Evolutionary conservation across 2,888 invertebrate genomes (phyloP).

Genomic region (Dicroscelio sp.): DNA sequence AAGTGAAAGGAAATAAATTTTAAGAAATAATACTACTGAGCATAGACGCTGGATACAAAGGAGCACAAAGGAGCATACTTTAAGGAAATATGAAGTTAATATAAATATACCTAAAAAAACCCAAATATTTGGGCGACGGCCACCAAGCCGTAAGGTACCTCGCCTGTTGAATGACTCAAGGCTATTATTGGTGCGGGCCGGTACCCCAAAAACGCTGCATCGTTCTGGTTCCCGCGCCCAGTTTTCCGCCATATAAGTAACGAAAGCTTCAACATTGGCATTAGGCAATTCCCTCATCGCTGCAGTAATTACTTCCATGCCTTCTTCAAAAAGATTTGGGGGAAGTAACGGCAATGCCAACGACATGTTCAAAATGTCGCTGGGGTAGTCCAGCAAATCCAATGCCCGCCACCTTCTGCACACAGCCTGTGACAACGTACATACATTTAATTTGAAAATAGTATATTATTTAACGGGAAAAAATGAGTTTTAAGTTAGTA

Average conservation of each 20-base stretch:
- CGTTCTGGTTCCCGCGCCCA: neutral
- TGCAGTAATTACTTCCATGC: neutral
- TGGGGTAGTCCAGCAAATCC: neutral
- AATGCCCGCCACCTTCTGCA: neutral
- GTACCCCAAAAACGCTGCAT: neutral
- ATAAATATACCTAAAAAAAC: neutral
- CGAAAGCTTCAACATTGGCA: too few species aligned
- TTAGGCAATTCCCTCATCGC: neutral
- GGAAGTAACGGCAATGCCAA: neutral
- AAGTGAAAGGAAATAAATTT: too few species aligned
- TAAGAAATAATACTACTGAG: too few species aligned
- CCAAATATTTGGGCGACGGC: neutral
- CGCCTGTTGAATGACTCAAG: neutral
- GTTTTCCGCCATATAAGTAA: too few species aligned
- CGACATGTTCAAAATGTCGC: neutral
- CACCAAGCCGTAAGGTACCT: neutral
- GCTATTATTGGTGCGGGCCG: neutral
- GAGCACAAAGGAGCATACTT: too few species aligned
- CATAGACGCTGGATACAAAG: too few species aligned
- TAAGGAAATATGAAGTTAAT: too few species aligned
- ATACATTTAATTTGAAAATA: too few species aligned
- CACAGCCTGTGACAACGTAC: neutral
- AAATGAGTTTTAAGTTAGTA: neutral
- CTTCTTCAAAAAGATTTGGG: neutral
- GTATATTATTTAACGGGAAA: too few species aligned